phyloP scores from a whole-genome alignment of 2,797 vertebrate species.

The Uromys caudimaculatus region DNA sequence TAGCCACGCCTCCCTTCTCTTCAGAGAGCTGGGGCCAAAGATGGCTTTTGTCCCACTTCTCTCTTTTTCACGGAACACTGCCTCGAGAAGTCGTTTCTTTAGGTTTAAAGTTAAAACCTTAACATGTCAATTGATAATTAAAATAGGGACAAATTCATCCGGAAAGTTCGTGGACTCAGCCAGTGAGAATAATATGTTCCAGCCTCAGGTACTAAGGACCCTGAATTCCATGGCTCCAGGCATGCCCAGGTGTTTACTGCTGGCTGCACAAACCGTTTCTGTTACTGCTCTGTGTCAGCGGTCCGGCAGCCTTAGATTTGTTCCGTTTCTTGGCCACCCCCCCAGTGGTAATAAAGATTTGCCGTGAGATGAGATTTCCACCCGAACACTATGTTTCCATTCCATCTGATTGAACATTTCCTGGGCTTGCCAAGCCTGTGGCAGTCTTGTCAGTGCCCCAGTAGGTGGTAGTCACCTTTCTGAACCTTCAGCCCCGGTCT shows the following conservation, averaged over 20 bases:
- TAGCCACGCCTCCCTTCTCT: background rate
- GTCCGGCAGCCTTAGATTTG: constrained; percentile 19
- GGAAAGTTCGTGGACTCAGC: constrained; percentile 41
- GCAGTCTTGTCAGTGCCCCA: background rate
- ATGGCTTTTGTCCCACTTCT: background rate
- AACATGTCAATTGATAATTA: constrained; percentile 68
- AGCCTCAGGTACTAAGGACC: background rate
- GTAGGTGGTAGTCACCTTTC: background rate
- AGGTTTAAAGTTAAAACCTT: constrained; percentile 36
- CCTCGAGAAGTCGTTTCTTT: constrained; percentile 47
- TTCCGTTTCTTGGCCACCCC: background rate
- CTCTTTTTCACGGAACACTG: constrained; percentile 44
- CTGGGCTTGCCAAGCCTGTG: constrained; percentile 16
- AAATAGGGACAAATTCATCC: background rate
- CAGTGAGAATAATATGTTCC: constrained; percentile 68
- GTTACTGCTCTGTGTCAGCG: background rate
- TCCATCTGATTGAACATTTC: constrained; percentile 56
- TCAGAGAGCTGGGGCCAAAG: background rate
- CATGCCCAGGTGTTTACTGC: constrained; percentile 53
- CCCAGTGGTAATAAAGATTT: constrained; percentile 53
- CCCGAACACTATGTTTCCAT: constrained; percentile 28
- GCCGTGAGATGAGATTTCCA: constrained; percentile 56
- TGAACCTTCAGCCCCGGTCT: background rate
- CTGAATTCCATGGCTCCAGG: background rate
- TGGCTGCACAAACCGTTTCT: background rate